Base-by-base conservation (phyloP, 2,888 invertebrate genomes). In the Ephialtes manifestator region DNA sequence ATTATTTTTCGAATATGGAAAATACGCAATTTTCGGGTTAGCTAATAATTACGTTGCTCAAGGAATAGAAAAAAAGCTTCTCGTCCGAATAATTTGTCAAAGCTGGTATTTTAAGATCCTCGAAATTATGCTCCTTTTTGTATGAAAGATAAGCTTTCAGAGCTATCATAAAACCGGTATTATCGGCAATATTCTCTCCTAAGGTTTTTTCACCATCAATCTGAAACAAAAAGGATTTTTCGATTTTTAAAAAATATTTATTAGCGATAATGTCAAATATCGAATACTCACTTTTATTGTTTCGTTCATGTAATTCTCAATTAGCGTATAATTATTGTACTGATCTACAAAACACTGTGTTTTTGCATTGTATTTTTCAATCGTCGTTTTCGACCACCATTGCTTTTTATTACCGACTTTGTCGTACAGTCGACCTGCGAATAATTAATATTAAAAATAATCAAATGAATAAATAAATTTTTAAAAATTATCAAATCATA, bases 1-100 rank as follows among this genome's bases (percentile, higher is more conserved):
- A n/a, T n/a, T n/a, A 35, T 0, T 4, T 35, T 3, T 4, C 11
- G 10, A 28, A 11, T 4, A 31, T 10, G 55, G 4, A 31, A 55
- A 55, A 55, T 24, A 24, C 24, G 10, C n/a, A 31, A 35, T 31
- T 31, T 15, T 15, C 1, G 2, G 4, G 5, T 15, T 13, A 24
- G 28, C 11, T 28, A 24, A 18, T 3, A 68, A 48, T 31, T 51
- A 70, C 70, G 13, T 70, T 24, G 10, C 13, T 15, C 11, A 70
- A 51, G 10, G 51, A 48, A n/a, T 70, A 70, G 46, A 70, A 70
- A 51, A 70, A 70, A 2, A 70, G 31, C 11, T 51, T 15, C 31
- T 31, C 51, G 15, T 70, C 70, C 20, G 70, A 28, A 31, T 15
- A 31, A 51, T 31, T 51, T 15, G 0, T n/a, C 31, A 51, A 31